Evolutionary conservation across 2,888 invertebrate genomes (phyloP), one percentile per base, ranked within the genome.

Genomic region (Eucriotettix oculatus): DNA sequence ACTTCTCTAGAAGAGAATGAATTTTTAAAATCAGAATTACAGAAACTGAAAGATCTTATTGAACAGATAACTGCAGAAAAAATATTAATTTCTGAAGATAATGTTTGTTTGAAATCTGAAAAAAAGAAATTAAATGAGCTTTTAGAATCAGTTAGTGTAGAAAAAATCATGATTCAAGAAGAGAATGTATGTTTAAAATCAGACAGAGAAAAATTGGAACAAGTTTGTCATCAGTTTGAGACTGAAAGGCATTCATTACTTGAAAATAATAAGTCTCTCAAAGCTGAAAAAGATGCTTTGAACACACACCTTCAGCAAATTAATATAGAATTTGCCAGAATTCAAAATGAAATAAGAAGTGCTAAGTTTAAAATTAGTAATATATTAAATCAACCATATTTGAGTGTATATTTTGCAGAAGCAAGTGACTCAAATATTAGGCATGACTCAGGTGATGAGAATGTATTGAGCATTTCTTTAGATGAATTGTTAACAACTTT

Each of bases 121-220:
- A 62, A 60, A 12, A 53, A 60, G 12, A 55, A 62, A 14, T 16
- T 60, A 12, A 60, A 58, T 58, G 62, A 62, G 43, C 52, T 52
- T 14, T 42, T 62, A 10, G 56, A 56, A 52, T 44, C 52, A 42
- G 43, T 58, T 41, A 44, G 55, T 14, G 55, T 54, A 52, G 60
- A 58, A 29, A 43, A 40, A 42, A 53, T 56, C 14, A 40, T 54
- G 10, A 57, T 43, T 10, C 14, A 53, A n/a, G 60, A 54, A 43
- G 58, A 62, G 42, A 58, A 58, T 56, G 41, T 44, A 16, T 41
- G 40, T 41, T 60, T 60, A 29, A 60, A 60, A 60, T n/a, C 58
- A 10, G 64, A 62, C 17, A 62, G 59, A 43, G 54, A 61, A 16
- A 55, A 62, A 16, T 42, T 60, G 16, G 60, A 62, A 56, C 60